A percentile compares a stretch with the other conserved stretches of the same genome.
Conservation (phyloP, 1,140 invertebrate species). For the Ips typographus region DNA sequence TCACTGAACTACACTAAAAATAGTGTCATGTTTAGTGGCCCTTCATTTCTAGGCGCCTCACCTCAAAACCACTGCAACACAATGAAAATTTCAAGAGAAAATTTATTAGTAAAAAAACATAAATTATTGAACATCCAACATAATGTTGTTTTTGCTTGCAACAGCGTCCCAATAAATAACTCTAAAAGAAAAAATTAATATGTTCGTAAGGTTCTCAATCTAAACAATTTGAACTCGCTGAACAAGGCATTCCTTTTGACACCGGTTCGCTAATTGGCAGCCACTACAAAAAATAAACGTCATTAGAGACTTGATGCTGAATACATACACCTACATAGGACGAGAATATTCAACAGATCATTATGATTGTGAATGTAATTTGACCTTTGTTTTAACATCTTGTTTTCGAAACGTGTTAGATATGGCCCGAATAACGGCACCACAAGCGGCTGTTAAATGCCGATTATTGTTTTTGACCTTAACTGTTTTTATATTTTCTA, state of each 20-base stretch:
- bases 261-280: constrained; percentile 15
- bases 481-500: not conserved
- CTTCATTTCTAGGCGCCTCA: not conserved
- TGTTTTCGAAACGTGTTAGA: constrained; percentile 19
- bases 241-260: constrained; percentile 34
- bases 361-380: constrained; percentile 26
- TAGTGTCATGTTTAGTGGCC: not conserved
- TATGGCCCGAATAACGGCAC: constrained; percentile 12
- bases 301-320: constrained; percentile 35
- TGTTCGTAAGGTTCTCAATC: constrained; percentile 11
- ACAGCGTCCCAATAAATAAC: constrained; percentile 13
- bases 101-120: not conserved
- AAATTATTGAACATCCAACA: not conserved
- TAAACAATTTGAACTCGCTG: constrained; percentile 17
- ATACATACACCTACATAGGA: constrained; percentile 31
- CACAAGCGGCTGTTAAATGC: not conserved
- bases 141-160: not conserved
- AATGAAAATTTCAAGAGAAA: not conserved
- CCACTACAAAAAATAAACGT: constrained; percentile 21
- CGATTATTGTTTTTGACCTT: not conserved
- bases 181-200: constrained; percentile 17
- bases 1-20: not conserved
- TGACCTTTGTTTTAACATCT: constrained; percentile 29
- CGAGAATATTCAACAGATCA: constrained; percentile 17
- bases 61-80: not conserved